phyloP scores from a whole-genome alignment of 1,140 invertebrate genomes.

The Epicauta chinensis region DNA sequence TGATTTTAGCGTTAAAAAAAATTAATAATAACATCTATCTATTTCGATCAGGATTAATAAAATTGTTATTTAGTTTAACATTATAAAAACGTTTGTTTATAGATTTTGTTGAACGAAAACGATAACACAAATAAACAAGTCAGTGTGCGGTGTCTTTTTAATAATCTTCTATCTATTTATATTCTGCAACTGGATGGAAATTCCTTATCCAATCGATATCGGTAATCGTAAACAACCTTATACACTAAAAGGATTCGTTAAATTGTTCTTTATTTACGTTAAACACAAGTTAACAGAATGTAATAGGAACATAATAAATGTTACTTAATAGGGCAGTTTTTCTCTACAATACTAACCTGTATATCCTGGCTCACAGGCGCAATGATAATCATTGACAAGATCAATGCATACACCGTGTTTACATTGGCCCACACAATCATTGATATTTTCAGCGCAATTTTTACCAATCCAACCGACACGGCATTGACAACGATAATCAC shows the following conservation, averaged over 20 bases:
- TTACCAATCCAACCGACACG: slow-evolving; percentile 80
- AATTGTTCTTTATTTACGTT: slow-evolving; percentile 4
- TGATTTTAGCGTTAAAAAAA: no score
- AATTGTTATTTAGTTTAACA: no score
- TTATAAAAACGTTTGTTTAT: no score
- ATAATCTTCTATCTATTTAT: no score
- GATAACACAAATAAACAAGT: not conserved
- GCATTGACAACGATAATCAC: slow-evolving; percentile 77
- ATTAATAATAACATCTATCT: no score
- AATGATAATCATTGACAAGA: slow-evolving; percentile 74
- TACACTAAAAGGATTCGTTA: slow-evolving; percentile 5
- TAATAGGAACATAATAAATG: not conserved
- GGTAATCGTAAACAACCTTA: slow-evolving; percentile 8
- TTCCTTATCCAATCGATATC: slow-evolving; percentile 2
- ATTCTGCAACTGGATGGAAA: no score
- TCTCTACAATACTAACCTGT: slow-evolving; percentile 51
- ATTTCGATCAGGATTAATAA: no score
- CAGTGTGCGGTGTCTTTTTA: not conserved
- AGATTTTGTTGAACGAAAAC: not conserved
- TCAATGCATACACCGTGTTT: slow-evolving; percentile 83
- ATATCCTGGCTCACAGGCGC: slow-evolving; percentile 73
- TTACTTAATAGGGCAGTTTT: not conserved
- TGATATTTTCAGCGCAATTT: slow-evolving; percentile 82
- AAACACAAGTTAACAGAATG: not conserved
- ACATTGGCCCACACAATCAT: slow-evolving; percentile 84